Evolutionary conservation across 2,888 invertebrate genomes (phyloP).

Genomic region (Cetonia aurata): DNA sequence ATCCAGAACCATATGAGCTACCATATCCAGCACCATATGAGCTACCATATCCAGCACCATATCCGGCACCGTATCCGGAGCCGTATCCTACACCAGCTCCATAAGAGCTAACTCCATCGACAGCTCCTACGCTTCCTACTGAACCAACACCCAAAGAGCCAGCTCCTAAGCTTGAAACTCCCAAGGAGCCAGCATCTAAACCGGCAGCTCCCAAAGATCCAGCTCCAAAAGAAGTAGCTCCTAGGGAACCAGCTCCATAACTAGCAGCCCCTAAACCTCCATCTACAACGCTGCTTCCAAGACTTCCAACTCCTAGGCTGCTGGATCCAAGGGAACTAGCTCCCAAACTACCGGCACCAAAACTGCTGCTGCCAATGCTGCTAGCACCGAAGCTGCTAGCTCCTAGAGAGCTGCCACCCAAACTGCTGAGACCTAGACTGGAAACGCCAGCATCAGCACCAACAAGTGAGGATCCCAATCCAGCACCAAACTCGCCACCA

Average conservation of each 20-base stretch:
- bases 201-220: background rate
- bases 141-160: slow-evolving; percentile 1
- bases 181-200: too few relatives aligned
- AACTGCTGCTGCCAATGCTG: background rate
- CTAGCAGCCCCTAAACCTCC: background rate
- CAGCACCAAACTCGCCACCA: slow-evolving; percentile 15
- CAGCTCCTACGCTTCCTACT: slow-evolving; percentile 13
- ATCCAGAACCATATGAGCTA: background rate
- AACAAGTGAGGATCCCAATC: slow-evolving; percentile 22
- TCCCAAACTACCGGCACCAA: background rate
- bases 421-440: background rate
- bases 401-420: slow-evolving; percentile 1
- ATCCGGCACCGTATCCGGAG: background rate
- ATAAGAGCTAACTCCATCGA: slow-evolving; percentile 11
- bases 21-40: background rate
- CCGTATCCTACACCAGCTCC: slow-evolving; percentile 1
- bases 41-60: slow-evolving; percentile 1
- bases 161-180: background rate
- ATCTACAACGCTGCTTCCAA: background rate
- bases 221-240: background rate
- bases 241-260: background rate
- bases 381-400: background rate
- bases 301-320: background rate
- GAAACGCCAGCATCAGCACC: slow-evolving; percentile 8
- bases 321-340: background rate